Conservation (phyloP, 2,888 invertebrate genomes). For the Pharmacophagus antenor region DNA sequence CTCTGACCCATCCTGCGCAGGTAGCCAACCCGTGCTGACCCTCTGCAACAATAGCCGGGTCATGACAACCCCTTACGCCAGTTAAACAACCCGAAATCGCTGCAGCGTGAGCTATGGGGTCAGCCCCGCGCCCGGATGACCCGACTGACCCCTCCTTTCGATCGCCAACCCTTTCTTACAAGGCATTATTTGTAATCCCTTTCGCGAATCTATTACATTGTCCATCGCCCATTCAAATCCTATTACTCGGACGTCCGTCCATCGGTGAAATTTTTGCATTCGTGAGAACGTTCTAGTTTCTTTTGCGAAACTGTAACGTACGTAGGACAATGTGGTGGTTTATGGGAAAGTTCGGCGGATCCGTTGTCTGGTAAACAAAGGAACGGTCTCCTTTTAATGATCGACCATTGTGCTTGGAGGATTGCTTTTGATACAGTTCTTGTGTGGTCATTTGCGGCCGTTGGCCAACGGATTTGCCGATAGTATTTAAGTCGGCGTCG, state of each 20-base stretch:
- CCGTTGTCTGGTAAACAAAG: constrained; percentile 68
- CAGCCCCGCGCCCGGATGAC: constrained; percentile 70
- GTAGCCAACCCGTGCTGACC: constrained; percentile 76
- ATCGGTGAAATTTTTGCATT: constrained; percentile 74
- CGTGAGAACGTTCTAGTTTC: constrained; percentile 79
- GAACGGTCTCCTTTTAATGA: constrained; percentile 79
- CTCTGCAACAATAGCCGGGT: constrained; percentile 54
- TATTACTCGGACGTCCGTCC: constrained; percentile 63
- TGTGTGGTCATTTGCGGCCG: constrained; percentile 69
- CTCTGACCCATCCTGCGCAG: constrained; percentile 56
- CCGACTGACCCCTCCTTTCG: constrained; percentile 69
- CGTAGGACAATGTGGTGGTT: constrained; percentile 52
- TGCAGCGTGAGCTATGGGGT: constrained; percentile 80
- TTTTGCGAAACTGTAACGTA: constrained; percentile 76
- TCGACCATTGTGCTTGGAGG: constrained; percentile 66
- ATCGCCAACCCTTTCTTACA: constrained; percentile 75
- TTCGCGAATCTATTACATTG: constrained; percentile 81
- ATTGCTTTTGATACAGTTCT: constrained; percentile 68
- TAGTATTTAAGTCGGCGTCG: constrained; percentile 62
- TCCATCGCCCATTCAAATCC: constrained; percentile 60
- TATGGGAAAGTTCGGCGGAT: constrained; percentile 64
- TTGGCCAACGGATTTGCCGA: constrained; percentile 76
- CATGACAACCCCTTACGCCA: constrained; percentile 73
- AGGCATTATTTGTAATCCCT: constrained; percentile 81
- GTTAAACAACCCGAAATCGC: constrained; percentile 74